Percentiles rank a stretch among this genome's conserved stretches.
Evolutionary conservation across 2,888 invertebrate species (phyloP).

Genomic region (Resseliella maxima): DNA sequence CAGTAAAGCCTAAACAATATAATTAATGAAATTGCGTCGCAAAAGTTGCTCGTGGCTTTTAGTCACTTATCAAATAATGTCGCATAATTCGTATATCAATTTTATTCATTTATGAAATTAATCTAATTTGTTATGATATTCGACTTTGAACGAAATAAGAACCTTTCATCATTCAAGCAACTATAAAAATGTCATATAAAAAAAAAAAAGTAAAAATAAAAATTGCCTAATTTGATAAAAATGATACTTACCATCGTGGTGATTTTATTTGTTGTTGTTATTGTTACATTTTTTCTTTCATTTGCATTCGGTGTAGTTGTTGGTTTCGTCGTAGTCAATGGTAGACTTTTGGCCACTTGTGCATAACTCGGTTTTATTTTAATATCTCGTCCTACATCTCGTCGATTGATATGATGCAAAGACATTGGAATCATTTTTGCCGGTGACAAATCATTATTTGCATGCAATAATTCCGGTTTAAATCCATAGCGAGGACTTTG

Average conservation of each 20-base stretch:
- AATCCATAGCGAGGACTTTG: conserved; percentile 44
- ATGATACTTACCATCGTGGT: background rate
- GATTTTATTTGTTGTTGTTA: background rate
- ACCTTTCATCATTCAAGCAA: background rate
- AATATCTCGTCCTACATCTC: too few species aligned
- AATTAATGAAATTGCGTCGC: conserved; percentile 20
- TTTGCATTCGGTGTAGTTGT: background rate
- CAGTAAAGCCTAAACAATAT: background rate
- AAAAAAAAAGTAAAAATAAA: background rate
- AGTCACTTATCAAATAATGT: background rate
- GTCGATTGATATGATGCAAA: too few species aligned
- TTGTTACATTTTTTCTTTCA: background rate
- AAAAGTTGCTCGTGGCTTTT: background rate
- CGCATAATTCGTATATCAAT: conserved; percentile 4
- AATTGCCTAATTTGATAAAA: background rate
- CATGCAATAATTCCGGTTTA: background rate
- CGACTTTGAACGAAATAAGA: background rate
- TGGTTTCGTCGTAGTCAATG: background rate
- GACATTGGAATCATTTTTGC: background rate
- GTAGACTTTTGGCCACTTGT: background rate
- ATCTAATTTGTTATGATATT: background rate
- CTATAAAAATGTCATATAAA: background rate
- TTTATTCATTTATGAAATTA: background rate
- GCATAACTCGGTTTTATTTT: too few species aligned
- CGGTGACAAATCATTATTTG: background rate